Evolutionary conservation across 2,888 invertebrate genomes (phyloP).

Genomic region (Vanessa cardui): DNA sequence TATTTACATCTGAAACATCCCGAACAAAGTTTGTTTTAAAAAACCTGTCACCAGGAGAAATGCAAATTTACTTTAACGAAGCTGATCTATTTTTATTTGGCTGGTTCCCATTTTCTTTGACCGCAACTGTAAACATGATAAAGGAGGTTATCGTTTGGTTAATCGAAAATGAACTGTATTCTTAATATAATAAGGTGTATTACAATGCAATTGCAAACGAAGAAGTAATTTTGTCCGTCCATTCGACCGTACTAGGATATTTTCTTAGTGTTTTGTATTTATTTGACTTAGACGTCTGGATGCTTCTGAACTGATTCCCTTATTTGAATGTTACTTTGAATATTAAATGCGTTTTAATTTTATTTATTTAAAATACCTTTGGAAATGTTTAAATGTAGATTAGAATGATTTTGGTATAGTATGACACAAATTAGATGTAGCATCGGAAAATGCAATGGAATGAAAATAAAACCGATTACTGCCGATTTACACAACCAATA

Average conservation of each 20-base stretch:
- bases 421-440: too few relatives aligned
- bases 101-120: slow-evolving; percentile 45
- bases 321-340: slow-evolving; percentile 34
- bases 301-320: slow-evolving; percentile 61
- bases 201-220: slow-evolving; percentile 23
- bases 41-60: slow-evolving; percentile 64
- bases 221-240: slow-evolving; percentile 32
- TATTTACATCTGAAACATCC: too few relatives aligned
- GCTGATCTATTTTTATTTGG: slow-evolving; percentile 65
- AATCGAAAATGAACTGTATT: slow-evolving; percentile 31
- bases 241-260: slow-evolving; percentile 33
- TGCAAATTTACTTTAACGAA: slow-evolving; percentile 77
- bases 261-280: slow-evolving; percentile 46
- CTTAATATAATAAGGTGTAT: slow-evolving; percentile 38
- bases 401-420: not conserved
- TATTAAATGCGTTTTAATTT: slow-evolving; percentile 16
- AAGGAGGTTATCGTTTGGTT: slow-evolving; percentile 10
- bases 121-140: slow-evolving; percentile 41
- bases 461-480: too few relatives aligned
- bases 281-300: slow-evolving; percentile 51
- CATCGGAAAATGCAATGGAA: too few relatives aligned
- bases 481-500: too few relatives aligned
- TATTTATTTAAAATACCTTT: not conserved
- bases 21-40: slow-evolving; percentile 51
- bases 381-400: not conserved